Evolutionary conservation across 2,113 vertebrate species (phyloP).

Genomic region (Callaeas wilsoni): DNA sequence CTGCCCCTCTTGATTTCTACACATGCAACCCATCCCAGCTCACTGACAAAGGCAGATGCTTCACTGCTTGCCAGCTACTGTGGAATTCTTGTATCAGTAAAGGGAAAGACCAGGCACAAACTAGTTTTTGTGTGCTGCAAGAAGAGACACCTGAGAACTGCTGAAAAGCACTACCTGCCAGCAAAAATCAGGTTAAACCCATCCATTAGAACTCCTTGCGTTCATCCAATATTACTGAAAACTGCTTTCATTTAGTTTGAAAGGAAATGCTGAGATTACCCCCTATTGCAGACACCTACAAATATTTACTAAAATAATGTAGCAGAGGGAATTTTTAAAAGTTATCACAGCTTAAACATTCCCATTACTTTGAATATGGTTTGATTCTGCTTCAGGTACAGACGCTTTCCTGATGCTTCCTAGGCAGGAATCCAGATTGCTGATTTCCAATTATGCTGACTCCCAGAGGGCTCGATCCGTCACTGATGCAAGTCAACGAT

Average conservation of each 20-base stretch:
- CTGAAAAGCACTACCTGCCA: background rate
- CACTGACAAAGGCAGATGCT: background rate
- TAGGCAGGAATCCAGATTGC: constrained; percentile 25
- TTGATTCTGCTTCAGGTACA: background rate
- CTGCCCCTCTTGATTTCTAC: background rate
- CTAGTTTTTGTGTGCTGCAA: background rate
- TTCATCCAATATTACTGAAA: background rate
- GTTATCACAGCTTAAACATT: constrained; percentile 12
- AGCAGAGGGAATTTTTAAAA: background rate
- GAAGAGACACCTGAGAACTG: background rate
- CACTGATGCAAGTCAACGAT: background rate
- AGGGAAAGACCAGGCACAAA: background rate
- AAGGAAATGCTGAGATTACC: constrained; percentile 17
- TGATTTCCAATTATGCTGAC: background rate
- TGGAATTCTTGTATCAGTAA: background rate
- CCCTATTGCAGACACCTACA: constrained; percentile 17
- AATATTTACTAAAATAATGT: constrained; percentile 47
- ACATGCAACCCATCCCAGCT: background rate
- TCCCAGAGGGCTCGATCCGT: background rate
- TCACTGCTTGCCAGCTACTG: background rate
- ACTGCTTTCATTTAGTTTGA: background rate
- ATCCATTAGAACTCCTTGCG: background rate
- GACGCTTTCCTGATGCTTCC: background rate
- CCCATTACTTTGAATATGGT: background rate
- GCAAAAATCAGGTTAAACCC: constrained; percentile 11